Conservation (phyloP, 2,113 vertebrate genomes). For the Poicephalus gulielmi region DNA sequence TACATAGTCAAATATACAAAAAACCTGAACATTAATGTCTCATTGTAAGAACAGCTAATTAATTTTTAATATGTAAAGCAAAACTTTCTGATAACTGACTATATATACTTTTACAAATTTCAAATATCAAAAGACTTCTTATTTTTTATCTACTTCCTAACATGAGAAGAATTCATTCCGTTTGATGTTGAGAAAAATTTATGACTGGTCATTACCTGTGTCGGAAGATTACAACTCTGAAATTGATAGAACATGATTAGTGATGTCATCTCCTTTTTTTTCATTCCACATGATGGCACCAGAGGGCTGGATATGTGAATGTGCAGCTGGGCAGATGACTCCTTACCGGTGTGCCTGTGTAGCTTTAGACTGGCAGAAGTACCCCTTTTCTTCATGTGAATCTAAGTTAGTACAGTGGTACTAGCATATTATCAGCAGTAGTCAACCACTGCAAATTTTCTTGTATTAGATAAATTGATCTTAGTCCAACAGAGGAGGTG, state of each 20-base stretch:
- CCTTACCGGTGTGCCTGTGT: not conserved
- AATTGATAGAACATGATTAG: not conserved
- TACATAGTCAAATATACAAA: not conserved
- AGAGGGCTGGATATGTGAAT: not conserved
- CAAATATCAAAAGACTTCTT: not conserved
- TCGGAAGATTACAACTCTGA: not conserved
- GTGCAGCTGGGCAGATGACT: not conserved
- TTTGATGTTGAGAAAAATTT: not conserved
- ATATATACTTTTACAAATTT: not conserved
- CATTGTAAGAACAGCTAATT: not conserved
- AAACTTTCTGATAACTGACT: not conserved
- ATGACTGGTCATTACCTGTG: not conserved
- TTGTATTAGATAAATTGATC: not conserved
- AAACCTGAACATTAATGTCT: not conserved
- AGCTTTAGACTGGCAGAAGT: not conserved
- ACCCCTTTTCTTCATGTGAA: not conserved
- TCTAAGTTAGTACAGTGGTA: not conserved
- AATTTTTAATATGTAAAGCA: not conserved
- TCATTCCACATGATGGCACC: not conserved
- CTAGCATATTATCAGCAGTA: not conserved
- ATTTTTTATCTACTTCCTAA: not conserved
- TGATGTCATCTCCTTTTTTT: not conserved
- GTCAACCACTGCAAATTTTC: not conserved
- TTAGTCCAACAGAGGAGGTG: not conserved
- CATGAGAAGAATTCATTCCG: not conserved